phyloP scores from a whole-genome alignment of 2,797 vertebrate genomes.

The Gymnothorax reevesii region DNA sequence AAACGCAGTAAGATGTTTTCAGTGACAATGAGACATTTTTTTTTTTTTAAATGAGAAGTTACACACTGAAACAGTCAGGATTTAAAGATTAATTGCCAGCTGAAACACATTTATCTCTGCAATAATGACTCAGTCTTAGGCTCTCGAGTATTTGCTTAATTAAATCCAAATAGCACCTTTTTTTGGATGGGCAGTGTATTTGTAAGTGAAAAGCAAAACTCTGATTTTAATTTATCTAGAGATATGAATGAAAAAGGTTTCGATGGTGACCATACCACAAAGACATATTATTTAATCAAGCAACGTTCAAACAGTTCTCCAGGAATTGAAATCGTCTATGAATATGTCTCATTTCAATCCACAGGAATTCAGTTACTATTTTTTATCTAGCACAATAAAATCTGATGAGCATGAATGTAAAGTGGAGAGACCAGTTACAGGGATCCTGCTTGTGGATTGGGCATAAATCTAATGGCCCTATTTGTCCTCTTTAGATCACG shows the following conservation, averaged over 20 bases:
- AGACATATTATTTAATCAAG: neutral
- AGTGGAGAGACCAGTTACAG: neutral
- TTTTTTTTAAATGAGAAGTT: too few species aligned
- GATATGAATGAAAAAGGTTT: neutral
- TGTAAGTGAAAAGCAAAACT: neutral
- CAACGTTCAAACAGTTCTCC: neutral
- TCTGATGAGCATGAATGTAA: neutral
- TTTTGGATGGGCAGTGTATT: neutral
- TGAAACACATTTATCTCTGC: too few species aligned
- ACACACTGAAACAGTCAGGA: too few species aligned
- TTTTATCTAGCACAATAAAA: slow-evolving; percentile 8
- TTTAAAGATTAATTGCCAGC: too few species aligned
- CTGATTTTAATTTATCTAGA: neutral
- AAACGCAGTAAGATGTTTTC: too few species aligned
- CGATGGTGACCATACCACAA: neutral
- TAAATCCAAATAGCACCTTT: too few species aligned
- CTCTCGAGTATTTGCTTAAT: too few species aligned
- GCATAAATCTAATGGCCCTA: neutral
- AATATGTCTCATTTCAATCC: slow-evolving; percentile 16
- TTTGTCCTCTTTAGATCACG: neutral
- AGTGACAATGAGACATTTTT: too few species aligned
- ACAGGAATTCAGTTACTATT: neutral
- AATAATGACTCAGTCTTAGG: too few species aligned
- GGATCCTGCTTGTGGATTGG: slow-evolving; percentile 6
- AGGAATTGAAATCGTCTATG: neutral